Evolutionary conservation across 1,140 invertebrate species (phyloP), one percentile per base, ranked within the genome.

Genomic region (Anagrus nilaparvatae): DNA sequence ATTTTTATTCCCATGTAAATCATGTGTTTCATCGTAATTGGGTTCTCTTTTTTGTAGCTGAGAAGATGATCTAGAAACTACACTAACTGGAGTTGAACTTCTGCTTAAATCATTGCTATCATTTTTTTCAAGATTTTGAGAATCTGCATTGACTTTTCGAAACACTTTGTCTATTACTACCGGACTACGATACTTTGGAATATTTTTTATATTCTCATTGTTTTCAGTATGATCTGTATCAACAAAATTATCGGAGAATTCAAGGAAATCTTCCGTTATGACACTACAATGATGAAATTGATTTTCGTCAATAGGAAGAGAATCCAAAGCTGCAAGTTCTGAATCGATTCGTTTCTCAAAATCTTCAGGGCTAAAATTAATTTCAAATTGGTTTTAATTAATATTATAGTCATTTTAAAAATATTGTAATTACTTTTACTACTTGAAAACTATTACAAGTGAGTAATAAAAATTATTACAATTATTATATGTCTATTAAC

Each of bases 311-410:
- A 61, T 54, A 0, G 63, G 52, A 9, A 71, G 34, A 20, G 73
- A 70, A 54, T 82, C 79, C 29, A 82, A 47, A 6, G 76, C 75
- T 17, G 78, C 76, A 19, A 82, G 54, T 49, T 80, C 75, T 4
- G 71, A 76, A 24, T 78, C 78, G 23, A 82, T 79, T 39, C 76
- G 72, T 46, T 58, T 55, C 19, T 68, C 65, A 28, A 71, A 74
- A 44, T 77, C 74, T 47, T 75, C 70, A 20, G 70, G 58, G 38
- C 67, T 73, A 45, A 43, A 63, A 55, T 39, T 42, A 35, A 41
- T 20, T 27, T 14, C 20, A 24, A 14, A 43, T 6, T 29, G 14
- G 13, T 29, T n/a, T n/a, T n/a, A n/a, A n/a, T n/a, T n/a, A n/a
- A n/a, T n/a, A n/a, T n/a, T n/a, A n/a, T n/a, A n/a, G n/a, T n/a